Evolutionary conservation across 2,797 vertebrate genomes (phyloP), one percentile per base, ranked within the genome.

Genomic region (Pseudotriccus pelzelni): DNA sequence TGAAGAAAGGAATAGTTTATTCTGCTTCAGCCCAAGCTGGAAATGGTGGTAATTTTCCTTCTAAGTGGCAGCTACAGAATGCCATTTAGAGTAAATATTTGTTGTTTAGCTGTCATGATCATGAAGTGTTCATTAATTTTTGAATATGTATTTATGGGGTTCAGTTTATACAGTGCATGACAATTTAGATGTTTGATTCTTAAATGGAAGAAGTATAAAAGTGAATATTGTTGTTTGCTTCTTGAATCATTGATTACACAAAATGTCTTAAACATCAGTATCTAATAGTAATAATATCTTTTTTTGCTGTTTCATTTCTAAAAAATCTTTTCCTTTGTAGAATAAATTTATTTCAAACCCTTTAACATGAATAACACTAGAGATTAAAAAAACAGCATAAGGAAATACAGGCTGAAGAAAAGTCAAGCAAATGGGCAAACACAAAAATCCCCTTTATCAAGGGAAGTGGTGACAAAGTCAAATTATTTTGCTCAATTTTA

Each of bases 301-400:
- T 87, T 70, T 19, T 70, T 69, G 52, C 39, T 69, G 73, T 89
- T 94, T 94, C 70, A 46, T 69, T 86, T 63, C 49, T 89, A 92
- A 74, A 97, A 95, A 96, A 88, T 36, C 75, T 87, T 78, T 86
- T 84, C 43, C 87, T 92, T 89, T 81, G 68, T 77, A 79, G 90
- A 92, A 96, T 41, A 95, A 97, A 85, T 97, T 96, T 97, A 97
- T 98, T 97, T 97, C 82, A 97, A 97, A 96, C 75, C 87, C 80
- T 82, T 80, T 95, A 91, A 62, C 47, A 92, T 94, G 95, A 89
- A 87, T 94, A 97, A 94, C 78, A 96, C 75, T 59, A 90, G 94
- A 97, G 93, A 96, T 98, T 84, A 43, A 98, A 98, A 97, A 98
- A 97, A 94, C 9, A 47, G 60, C 77, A 96, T 83, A 94, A 92